Evolutionary conservation across 2,797 vertebrate genomes (phyloP).

Genomic region (Enteromius argenteus): DNA sequence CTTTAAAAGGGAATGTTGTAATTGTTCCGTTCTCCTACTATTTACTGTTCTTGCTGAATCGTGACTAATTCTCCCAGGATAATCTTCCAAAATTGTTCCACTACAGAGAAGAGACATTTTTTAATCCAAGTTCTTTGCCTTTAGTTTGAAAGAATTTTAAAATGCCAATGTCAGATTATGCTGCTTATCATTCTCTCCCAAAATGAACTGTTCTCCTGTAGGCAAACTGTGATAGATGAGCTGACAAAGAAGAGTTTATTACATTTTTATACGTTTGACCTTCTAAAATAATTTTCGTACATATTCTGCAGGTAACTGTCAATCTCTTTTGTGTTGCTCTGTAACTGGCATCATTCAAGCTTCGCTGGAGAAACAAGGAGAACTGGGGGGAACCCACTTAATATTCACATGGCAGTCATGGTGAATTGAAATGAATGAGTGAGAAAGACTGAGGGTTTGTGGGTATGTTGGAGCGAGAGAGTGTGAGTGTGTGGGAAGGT

Average conservation of each 20-base stretch:
- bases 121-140: slow-evolving; percentile 61
- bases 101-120: slow-evolving; percentile 62
- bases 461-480: slow-evolving; percentile 44
- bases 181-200: not conserved
- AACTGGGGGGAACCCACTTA: slow-evolving; percentile 75
- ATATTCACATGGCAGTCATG: slow-evolving; percentile 78
- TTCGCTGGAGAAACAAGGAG: slow-evolving; percentile 74
- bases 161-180: slow-evolving; percentile 59
- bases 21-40: slow-evolving; percentile 61
- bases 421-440: slow-evolving; percentile 78
- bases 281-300: slow-evolving; percentile 21
- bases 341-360: slow-evolving; percentile 73
- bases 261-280: slow-evolving; percentile 64
- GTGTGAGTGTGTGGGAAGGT: slow-evolving; percentile 41
- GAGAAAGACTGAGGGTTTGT: slow-evolving; percentile 21
- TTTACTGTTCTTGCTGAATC: slow-evolving; percentile 55
- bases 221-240: not conserved
- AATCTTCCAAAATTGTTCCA: slow-evolving; percentile 67
- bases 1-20: slow-evolving; percentile 61
- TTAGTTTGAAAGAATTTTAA: slow-evolving; percentile 57
- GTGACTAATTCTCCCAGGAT: slow-evolving; percentile 59
- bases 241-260: slow-evolving; percentile 53
- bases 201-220: slow-evolving; percentile 10
- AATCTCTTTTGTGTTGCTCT: slow-evolving; percentile 50
- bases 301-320: slow-evolving; percentile 56